These are phyloP conservation scores for Uropetala carovei DNA, from an alignment of 2,888 invertebrate genomes.

Conservation along the genomic window DNA sequence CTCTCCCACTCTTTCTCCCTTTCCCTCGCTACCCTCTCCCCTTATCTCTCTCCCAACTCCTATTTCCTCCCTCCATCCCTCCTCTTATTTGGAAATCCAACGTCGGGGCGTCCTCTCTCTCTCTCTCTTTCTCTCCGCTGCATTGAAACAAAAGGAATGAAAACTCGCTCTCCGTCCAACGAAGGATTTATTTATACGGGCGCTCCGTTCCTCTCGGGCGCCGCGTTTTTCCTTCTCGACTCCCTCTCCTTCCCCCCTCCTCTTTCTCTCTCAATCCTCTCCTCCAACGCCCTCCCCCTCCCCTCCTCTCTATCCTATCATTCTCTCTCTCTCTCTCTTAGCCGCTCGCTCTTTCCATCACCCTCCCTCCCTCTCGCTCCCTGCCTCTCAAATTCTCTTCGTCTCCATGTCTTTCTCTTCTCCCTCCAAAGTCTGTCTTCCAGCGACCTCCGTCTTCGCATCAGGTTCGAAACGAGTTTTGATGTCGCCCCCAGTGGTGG, in stretches of 20 bases:
- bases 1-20: neutral
- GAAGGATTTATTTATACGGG: constrained; percentile 53
- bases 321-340: neutral
- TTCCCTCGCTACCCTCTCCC: neutral
- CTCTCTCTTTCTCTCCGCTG: neutral
- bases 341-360: no score
- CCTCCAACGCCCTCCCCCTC: neutral
- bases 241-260: neutral
- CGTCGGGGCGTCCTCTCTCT: constrained; percentile 20
- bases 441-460: constrained; percentile 58
- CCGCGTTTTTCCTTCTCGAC: neutral
- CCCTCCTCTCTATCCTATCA: neutral
- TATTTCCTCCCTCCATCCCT: neutral
- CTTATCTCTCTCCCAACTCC: neutral
- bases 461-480: constrained; percentile 64
- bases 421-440: constrained; percentile 6
- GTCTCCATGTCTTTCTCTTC: neutral
- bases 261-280: neutral
- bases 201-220: constrained; percentile 40
- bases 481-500: constrained; percentile 53
- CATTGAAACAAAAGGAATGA: constrained; percentile 49
- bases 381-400: neutral
- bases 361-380: neutral
- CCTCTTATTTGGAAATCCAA: constrained; percentile 54
- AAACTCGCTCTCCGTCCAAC: constrained; percentile 16